phyloP scores from a whole-genome alignment of 2,888 invertebrate species.

The Polietes domitor region DNA sequence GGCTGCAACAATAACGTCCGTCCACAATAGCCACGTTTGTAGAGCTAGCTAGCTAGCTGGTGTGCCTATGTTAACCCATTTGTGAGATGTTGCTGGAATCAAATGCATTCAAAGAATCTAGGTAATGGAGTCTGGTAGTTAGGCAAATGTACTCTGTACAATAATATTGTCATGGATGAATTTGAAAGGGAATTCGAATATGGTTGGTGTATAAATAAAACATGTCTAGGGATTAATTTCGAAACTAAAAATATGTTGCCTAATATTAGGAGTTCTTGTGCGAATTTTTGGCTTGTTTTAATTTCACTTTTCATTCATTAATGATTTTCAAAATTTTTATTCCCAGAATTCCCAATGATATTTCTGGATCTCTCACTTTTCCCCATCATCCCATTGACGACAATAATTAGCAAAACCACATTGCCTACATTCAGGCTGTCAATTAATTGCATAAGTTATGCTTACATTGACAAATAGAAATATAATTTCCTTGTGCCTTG shows the following conservation, averaged over 20 bases:
- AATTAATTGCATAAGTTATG: too few species aligned
- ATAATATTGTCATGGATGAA: constrained; percentile 1
- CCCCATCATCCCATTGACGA: too few species aligned
- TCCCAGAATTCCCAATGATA: too few species aligned
- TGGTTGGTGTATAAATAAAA: background rate
- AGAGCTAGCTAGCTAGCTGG: background rate
- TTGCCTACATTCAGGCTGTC: too few species aligned
- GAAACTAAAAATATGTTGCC: background rate
- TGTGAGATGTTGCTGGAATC: background rate
- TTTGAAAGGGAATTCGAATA: background rate
- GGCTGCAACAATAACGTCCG: background rate
- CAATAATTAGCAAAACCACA: too few species aligned
- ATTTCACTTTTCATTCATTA: too few species aligned
- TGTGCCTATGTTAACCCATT: background rate
- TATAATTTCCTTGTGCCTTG: too few species aligned
- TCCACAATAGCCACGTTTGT: background rate
- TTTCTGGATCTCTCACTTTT: too few species aligned
- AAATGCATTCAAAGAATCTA: background rate
- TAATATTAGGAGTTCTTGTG: background rate
- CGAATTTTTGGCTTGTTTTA: too few species aligned
- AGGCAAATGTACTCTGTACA: background rate
- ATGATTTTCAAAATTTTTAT: too few species aligned
- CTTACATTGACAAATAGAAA: too few species aligned
- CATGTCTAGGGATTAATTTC: background rate
- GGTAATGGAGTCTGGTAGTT: constrained; percentile 13